Base-by-base conservation (phyloP, 1,140 invertebrate genomes). In the Drosophila orosa region DNA sequence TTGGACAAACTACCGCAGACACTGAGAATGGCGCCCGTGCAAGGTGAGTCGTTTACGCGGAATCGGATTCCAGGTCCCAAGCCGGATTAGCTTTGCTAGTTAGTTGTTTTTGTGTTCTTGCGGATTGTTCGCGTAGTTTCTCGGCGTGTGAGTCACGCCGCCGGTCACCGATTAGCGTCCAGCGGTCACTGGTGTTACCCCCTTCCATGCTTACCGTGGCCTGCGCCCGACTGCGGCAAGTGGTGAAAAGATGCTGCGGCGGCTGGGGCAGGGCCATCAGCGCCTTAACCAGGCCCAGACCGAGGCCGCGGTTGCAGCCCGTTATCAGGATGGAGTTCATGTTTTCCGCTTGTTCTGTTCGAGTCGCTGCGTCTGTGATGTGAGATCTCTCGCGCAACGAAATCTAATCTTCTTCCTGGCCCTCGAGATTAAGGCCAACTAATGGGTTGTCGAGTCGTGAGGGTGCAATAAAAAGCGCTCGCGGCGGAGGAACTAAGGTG, bases 301-400 rank as follows among this genome's bases (percentile, higher is more conserved):
- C 97, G 45, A 98, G 92, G 2, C 98, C 97, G 39, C 97, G 94
- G 91, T 98, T 98, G 54, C 96, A 96, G 22, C 97, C 97, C 9
- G 97, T 98, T 63, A 98, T 95, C 67, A 98, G 92, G 74, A 98
- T 94, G 35, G 96, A 96, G 73, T 94, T 95, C 95, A 97, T 83
- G 58, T 69, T 45, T 45, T 45, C 31, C 33, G 35, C 19, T 48
- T 6, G 19, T 39, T 44, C 22, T 48, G 27, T n/a, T n/a, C 35
- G 33, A 27, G 42, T 40, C 15, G 15, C 33, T 35, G 7, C 22
- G 31, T 55, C 52, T 25, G 31, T 55, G 31, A 22, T 55, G 52
- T 31, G 50, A 17, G 33, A 37, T 65, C 10, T 19, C 3, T 9
- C n/a, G n/a, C 40, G 39, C 42, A 45, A 62, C 37, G 45, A 67